These are phyloP conservation scores for Tyria jacobaeae DNA, from an alignment of 2,888 invertebrate genomes.

Conservation along the genomic window DNA sequence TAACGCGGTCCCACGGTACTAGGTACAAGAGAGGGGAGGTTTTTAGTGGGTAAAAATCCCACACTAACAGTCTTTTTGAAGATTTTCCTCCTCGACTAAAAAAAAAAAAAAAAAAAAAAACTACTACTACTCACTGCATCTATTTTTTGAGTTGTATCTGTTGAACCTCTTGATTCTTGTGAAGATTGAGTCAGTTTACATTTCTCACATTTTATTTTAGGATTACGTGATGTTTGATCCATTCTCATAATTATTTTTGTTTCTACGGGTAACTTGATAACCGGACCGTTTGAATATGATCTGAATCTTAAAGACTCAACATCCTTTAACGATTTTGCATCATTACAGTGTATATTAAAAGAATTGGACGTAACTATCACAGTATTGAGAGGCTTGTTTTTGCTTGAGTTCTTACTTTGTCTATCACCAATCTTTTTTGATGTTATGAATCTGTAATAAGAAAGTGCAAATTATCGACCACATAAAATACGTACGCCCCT, in stretches of 20 bases:
- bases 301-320: slow-evolving; percentile 28
- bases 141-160: neutral
- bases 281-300: slow-evolving; percentile 60
- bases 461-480: neutral
- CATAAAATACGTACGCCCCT: neutral
- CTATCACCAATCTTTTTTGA: slow-evolving; percentile 25
- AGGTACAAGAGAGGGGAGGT: too few species aligned
- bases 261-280: slow-evolving; percentile 69
- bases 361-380: slow-evolving; percentile 12
- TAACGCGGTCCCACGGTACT: too few species aligned
- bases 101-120: too few species aligned
- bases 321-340: slow-evolving; percentile 19
- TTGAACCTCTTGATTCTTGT: neutral
- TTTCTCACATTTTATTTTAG: slow-evolving; percentile 5
- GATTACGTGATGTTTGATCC: slow-evolving; percentile 1
- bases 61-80: too few species aligned
- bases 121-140: slow-evolving; percentile 2
- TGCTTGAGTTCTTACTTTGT: neutral
- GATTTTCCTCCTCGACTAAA: too few species aligned
- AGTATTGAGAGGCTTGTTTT: neutral
- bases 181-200: slow-evolving; percentile 4
- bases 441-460: slow-evolving; percentile 51
- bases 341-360: slow-evolving; percentile 2
- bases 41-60: too few species aligned
- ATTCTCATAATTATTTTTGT: slow-evolving; percentile 67